phyloP scores from a whole-genome alignment of 2,888 invertebrate species.

The Drosophila nr. perissopoda region DNA sequence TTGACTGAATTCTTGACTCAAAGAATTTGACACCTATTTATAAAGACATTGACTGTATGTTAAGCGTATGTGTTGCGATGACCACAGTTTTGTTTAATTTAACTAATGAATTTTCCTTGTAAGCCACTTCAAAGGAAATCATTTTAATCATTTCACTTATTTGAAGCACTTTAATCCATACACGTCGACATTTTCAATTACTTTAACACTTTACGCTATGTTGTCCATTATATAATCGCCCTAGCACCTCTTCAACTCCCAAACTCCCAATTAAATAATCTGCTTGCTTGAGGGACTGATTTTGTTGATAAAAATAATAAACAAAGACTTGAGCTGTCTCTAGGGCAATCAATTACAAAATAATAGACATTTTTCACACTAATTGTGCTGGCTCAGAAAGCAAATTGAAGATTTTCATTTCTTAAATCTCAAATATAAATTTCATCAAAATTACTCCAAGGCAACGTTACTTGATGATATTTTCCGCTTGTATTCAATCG shows the following conservation, averaged over 20 bases:
- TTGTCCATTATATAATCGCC: not conserved
- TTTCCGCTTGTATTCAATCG: conserved; percentile 37
- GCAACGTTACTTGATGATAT: conserved; percentile 12
- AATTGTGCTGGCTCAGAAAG: not conserved
- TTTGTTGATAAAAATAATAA: not conserved
- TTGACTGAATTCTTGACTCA: conserved; percentile 2
- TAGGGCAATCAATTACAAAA: not conserved
- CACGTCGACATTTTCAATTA: conserved; percentile 47
- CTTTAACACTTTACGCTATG: conserved; percentile 25
- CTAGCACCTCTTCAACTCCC: conserved; percentile 30
- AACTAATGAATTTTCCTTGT: conserved; percentile 50
- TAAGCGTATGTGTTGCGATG: not conserved
- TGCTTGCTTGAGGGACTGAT: not conserved
- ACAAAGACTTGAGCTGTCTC: not conserved
- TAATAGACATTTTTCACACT: not conserved
- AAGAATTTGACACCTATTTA: conserved; percentile 2
- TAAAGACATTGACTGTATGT: not conserved
- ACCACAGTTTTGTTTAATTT: conserved; percentile 36
- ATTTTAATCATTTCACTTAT: conserved; percentile 14
- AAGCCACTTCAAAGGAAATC: conserved; percentile 42
- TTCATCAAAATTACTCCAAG: not conserved
- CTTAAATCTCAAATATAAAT: conserved; percentile 41
- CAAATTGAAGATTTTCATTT: conserved; percentile 5
- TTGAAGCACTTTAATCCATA: conserved; percentile 8
- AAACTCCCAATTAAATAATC: not conserved